phyloP scores from a whole-genome alignment of 2,113 vertebrate species.

The Seriola rivoliana region DNA sequence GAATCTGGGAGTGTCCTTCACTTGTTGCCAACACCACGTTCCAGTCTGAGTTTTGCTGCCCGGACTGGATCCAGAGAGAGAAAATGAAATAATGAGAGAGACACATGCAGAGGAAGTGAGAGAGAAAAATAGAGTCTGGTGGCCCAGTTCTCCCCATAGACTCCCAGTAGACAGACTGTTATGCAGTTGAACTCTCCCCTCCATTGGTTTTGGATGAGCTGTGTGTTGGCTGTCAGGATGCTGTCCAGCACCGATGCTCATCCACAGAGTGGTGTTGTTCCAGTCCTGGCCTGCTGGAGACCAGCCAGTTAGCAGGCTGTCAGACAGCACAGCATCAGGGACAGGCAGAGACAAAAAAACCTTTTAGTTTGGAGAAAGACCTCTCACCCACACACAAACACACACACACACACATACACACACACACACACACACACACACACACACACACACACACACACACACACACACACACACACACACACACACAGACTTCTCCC shows the following conservation, averaged over 20 bases:
- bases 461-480: too few relatives aligned
- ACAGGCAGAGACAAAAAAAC: conserved; percentile 3
- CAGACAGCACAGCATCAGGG: conserved; percentile 38
- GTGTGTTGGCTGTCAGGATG: conserved; percentile 26
- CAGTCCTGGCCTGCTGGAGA: conserved; percentile 40
- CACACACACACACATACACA: too few relatives aligned
- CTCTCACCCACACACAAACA: not conserved
- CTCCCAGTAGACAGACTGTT: conserved; percentile 51
- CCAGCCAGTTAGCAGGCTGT: conserved; percentile 35
- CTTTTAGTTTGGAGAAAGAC: not conserved
- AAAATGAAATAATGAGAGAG: conserved; percentile 55
- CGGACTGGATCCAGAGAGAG: conserved; percentile 58
- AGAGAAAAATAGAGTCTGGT: conserved; percentile 48
- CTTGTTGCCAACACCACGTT: conserved; percentile 67
- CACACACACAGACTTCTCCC: not conserved
- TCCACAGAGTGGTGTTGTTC: conserved; percentile 46
- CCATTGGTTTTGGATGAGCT: conserved; percentile 41
- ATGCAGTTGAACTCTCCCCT: conserved; percentile 47
- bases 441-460: too few relatives aligned
- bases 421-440: too few relatives aligned
- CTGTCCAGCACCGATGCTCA: conserved; percentile 24
- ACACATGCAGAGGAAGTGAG: conserved; percentile 64
- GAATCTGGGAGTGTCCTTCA: conserved; percentile 63
- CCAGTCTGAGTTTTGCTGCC: conserved; percentile 63
- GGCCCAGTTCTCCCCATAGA: conserved; percentile 45